Conservation (phyloP, 2,797 vertebrate genomes). For the Hypotaenidia philippensis region DNA sequence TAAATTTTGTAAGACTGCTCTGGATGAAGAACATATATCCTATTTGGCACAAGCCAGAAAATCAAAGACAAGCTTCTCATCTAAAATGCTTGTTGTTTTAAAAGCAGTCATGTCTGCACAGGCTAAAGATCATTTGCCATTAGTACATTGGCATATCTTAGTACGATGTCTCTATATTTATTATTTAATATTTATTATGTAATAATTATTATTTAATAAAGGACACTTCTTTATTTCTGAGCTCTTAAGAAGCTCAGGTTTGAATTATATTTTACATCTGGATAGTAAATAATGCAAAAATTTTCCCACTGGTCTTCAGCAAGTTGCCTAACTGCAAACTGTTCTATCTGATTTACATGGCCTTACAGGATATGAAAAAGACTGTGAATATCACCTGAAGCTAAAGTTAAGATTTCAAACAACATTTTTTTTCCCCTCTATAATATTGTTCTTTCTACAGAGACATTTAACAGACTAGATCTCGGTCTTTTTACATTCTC, state of each 20-base stretch:
- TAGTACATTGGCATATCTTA: neutral
- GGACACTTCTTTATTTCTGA: neutral
- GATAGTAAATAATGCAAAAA: neutral
- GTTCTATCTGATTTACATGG: neutral
- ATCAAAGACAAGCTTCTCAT: conserved; percentile 19
- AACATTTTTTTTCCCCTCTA: neutral
- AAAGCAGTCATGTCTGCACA: neutral
- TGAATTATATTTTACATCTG: neutral
- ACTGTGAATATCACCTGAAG: conserved; percentile 17
- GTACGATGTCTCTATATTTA: neutral
- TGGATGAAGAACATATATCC: conserved; percentile 22
- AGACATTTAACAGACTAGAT: neutral
- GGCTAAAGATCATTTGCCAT: neutral
- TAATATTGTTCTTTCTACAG: neutral
- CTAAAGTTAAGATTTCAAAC: neutral
- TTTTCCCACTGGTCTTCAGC: neutral
- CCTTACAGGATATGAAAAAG: neutral
- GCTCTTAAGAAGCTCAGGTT: neutral
- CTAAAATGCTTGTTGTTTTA: conserved; percentile 31
- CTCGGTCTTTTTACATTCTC: conserved; percentile 7
- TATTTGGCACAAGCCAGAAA: neutral
- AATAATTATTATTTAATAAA: neutral
- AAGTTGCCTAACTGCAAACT: neutral
- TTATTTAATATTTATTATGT: neutral
- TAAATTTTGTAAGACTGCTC: conserved; percentile 11